These are phyloP conservation scores for Nomada fabriciana DNA, from an alignment of 2,888 invertebrate genomes.

Conservation along the genomic window DNA sequence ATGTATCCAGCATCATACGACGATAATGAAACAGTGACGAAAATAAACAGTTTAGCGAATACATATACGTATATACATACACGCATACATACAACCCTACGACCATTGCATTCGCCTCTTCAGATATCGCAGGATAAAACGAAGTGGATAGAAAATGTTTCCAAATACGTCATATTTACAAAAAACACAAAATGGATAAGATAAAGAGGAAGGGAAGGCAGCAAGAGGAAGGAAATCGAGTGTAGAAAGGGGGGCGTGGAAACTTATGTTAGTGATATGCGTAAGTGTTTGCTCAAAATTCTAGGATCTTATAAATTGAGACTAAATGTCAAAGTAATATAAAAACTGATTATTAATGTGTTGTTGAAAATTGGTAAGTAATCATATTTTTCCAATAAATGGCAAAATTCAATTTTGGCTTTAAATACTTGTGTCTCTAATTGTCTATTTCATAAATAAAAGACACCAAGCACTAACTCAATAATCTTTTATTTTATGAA, in stretches of 20 bases:
- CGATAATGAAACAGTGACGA: conserved; percentile 33
- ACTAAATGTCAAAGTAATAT: too few relatives aligned
- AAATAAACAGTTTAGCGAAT: conserved; percentile 30
- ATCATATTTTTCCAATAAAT: background rate
- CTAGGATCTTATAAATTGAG: background rate
- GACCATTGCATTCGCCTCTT: background rate
- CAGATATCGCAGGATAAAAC: conserved; percentile 25
- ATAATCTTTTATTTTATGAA: too few relatives aligned
- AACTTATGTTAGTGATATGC: conserved; percentile 16
- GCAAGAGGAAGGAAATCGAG: background rate
- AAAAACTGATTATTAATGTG: background rate
- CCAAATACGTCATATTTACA: conserved; percentile 29
- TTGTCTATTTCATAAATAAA: background rate
- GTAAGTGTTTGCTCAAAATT: background rate
- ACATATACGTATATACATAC: background rate
- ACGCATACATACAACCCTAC: background rate
- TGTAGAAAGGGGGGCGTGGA: too few relatives aligned
- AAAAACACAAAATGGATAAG: conserved; percentile 25
- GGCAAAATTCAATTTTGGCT: background rate
- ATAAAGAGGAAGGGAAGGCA: conserved; percentile 7
- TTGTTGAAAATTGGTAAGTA: background rate
- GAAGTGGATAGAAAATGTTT: conserved; percentile 5
- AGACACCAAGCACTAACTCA: too few relatives aligned
- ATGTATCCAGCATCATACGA: conserved; percentile 14
- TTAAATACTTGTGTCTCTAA: background rate